These are phyloP conservation scores for Campaea margaritaria DNA, from an alignment of 2,888 invertebrate genomes.

Conservation along the genomic window DNA sequence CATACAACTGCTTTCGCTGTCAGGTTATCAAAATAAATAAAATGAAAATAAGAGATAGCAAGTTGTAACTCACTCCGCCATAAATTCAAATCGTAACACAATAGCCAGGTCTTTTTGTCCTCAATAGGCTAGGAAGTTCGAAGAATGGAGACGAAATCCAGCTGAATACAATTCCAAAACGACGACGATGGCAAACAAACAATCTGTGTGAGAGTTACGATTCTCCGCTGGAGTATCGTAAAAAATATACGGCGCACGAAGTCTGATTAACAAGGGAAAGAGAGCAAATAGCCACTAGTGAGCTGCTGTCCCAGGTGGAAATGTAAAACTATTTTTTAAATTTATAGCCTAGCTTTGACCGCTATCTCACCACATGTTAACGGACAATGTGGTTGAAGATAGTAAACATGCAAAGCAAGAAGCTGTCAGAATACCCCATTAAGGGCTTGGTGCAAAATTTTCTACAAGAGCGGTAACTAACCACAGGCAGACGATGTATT, in stretches of 20 bases:
- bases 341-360: too few relatives aligned
- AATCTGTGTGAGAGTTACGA: constrained; percentile 32
- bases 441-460: too few relatives aligned
- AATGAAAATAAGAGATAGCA: constrained; percentile 4
- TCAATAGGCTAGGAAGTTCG: neutral
- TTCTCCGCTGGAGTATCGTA: constrained; percentile 26
- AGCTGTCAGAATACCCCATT: too few relatives aligned
- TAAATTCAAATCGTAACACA: constrained; percentile 15
- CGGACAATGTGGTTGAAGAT: too few relatives aligned
- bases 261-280: constrained; percentile 36
- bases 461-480: too few relatives aligned
- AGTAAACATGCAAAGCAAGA: too few relatives aligned
- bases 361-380: too few relatives aligned
- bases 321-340: neutral
- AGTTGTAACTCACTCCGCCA: constrained; percentile 2
- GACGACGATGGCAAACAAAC: constrained; percentile 21
- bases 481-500: too few relatives aligned
- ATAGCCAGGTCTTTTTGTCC: neutral
- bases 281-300: constrained; percentile 18
- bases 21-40: too few relatives aligned
- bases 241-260: constrained; percentile 26
- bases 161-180: constrained; percentile 19
- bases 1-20: too few relatives aligned
- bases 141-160: constrained; percentile 12
- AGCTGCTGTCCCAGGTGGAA: neutral